phyloP scores from a whole-genome alignment of 2,888 invertebrate genomes.

The Malthinus flaveolus region DNA sequence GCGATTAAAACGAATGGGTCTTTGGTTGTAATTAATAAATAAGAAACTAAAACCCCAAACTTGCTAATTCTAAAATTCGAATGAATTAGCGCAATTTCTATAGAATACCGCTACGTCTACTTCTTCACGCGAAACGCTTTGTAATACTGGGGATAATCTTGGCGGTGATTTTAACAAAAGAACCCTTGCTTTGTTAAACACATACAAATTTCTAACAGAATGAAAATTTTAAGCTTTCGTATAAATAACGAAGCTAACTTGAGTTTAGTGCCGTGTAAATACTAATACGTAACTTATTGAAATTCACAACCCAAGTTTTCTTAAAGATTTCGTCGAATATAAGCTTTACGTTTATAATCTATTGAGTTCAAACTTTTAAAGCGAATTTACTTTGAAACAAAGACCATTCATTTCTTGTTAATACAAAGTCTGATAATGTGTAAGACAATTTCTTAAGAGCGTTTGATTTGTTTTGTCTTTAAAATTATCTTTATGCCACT shows the following conservation, averaged over 20 bases:
- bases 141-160: slow-evolving; percentile 28
- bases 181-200: slow-evolving; percentile 43
- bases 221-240: slow-evolving; percentile 47
- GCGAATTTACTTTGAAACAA: slow-evolving; percentile 48
- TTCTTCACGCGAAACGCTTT: slow-evolving; percentile 17
- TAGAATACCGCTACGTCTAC: slow-evolving; percentile 23
- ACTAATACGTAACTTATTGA: slow-evolving; percentile 52
- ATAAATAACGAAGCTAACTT: slow-evolving; percentile 45
- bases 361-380: slow-evolving; percentile 42
- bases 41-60: slow-evolving; percentile 12
- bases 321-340: slow-evolving; percentile 39
- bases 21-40: neutral
- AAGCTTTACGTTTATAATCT: slow-evolving; percentile 45
- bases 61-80: slow-evolving; percentile 20
- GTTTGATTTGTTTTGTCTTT: slow-evolving; percentile 5
- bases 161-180: slow-evolving; percentile 26
- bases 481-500: slow-evolving; percentile 27
- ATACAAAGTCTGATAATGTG: slow-evolving; percentile 39
- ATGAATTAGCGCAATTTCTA: slow-evolving; percentile 25
- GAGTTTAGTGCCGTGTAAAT: slow-evolving; percentile 46
- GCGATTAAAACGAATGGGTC: no score
- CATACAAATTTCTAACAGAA: slow-evolving; percentile 44
- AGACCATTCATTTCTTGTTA: slow-evolving; percentile 48
- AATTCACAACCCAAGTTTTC: slow-evolving; percentile 49
- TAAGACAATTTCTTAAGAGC: slow-evolving; percentile 26